Conservation (phyloP, 2,888 invertebrate genomes). For the Habrosyne pyritoides region DNA sequence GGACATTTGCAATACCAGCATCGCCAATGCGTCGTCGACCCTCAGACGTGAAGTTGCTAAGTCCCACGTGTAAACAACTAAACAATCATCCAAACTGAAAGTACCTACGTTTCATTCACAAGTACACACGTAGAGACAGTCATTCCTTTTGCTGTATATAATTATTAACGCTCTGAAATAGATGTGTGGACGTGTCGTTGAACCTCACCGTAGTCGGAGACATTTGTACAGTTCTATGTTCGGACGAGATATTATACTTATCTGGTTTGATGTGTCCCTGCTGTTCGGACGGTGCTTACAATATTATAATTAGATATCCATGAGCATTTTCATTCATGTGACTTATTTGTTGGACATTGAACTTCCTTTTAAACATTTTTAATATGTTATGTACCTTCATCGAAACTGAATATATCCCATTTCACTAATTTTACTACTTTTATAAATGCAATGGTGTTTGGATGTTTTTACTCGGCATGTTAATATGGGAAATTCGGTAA, state of each 20-base stretch:
- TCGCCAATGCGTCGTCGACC: no score
- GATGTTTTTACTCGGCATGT: no score
- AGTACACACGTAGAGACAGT: conserved; percentile 33
- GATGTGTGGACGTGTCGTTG: conserved; percentile 50
- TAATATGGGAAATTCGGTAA: no score
- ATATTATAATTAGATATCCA: neutral
- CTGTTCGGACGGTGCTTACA: conserved; percentile 11
- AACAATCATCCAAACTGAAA: no score
- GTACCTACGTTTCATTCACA: conserved; percentile 22
- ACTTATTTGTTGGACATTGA: neutral
- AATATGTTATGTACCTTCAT: no score
- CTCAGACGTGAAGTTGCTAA: no score
- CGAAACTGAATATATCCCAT: no score
- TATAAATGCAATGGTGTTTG: no score
- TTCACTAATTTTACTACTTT: no score
- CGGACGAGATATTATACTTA: conserved; percentile 18
- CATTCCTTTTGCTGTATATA: conserved; percentile 51
- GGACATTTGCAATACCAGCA: no score
- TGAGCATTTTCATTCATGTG: neutral
- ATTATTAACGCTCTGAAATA: conserved; percentile 57
- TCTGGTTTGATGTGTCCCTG: conserved; percentile 21
- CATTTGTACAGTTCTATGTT: conserved; percentile 6
- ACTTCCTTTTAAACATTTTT: neutral
- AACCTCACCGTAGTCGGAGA: conserved; percentile 31
- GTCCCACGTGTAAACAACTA: no score